Conservation (phyloP, 1,140 invertebrate genomes). For the Lineus longissimus region DNA sequence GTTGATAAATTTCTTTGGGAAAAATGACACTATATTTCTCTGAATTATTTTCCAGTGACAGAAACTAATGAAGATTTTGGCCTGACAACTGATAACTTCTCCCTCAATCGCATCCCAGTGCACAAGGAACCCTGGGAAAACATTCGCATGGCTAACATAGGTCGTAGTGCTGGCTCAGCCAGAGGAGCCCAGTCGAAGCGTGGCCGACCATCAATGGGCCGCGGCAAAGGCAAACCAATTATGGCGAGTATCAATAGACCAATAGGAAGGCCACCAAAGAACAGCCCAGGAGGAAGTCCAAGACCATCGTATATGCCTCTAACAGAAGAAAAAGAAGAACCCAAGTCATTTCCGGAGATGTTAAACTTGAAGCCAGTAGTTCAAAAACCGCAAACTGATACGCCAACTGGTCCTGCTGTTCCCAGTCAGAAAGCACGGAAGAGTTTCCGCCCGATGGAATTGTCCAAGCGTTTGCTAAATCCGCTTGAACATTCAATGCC, state of each 20-base stretch:
- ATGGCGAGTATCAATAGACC: slow-evolving; percentile 2
- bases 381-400: too few species aligned
- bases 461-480: too few species aligned
- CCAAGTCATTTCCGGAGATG: too few species aligned
- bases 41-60: slow-evolving; percentile 15
- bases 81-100: slow-evolving; percentile 34
- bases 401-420: too few species aligned
- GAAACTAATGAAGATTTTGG: slow-evolving; percentile 17
- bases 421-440: too few species aligned
- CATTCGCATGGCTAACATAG: slow-evolving; percentile 27
- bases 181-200: not conserved
- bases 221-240: slow-evolving; percentile 5
- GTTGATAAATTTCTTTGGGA: not conserved
- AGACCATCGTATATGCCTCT: not conserved
- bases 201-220: not conserved
- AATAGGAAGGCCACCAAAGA: not conserved
- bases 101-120: slow-evolving; percentile 32
- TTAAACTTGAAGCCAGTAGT: too few species aligned
- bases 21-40: not conserved
- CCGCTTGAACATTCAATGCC: too few species aligned
- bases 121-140: slow-evolving; percentile 35
- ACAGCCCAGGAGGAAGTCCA: not conserved
- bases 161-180: not conserved
- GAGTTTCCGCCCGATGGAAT: too few species aligned
- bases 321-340: not conserved